Evolutionary conservation across 2,113 vertebrate species (phyloP).

Genomic region (Mesocricetus auratus): DNA sequence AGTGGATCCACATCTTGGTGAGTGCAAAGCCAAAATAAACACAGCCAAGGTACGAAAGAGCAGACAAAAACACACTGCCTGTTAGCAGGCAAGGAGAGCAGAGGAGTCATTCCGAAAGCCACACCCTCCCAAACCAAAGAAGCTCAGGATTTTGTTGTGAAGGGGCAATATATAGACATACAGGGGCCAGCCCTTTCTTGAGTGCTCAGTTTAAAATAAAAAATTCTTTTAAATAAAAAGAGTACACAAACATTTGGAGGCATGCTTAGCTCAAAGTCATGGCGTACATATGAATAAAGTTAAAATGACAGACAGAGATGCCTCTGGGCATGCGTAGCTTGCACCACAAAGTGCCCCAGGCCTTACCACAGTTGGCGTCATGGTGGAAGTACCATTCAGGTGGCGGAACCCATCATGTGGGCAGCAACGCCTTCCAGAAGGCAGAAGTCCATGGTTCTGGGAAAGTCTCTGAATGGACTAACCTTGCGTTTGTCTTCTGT

Average conservation of each 20-base stretch:
- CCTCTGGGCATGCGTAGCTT: background rate
- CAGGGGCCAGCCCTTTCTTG: background rate
- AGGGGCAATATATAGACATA: background rate
- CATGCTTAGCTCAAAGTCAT: background rate
- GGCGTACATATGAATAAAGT: background rate
- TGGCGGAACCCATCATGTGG: background rate
- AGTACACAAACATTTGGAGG: background rate
- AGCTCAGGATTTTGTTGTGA: background rate
- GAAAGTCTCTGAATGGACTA: background rate
- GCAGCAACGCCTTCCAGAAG: background rate
- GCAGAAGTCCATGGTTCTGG: background rate
- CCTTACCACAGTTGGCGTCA: background rate
- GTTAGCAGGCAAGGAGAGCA: background rate
- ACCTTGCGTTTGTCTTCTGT: background rate
- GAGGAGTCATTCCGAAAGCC: background rate
- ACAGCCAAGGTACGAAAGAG: background rate
- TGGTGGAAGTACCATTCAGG: background rate
- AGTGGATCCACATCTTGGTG: background rate
- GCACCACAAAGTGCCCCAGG: background rate
- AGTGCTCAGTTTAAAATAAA: background rate
- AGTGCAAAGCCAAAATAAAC: background rate
- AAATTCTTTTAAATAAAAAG: too few relatives aligned
- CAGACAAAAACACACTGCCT: too few relatives aligned
- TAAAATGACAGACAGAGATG: background rate
- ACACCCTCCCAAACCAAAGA: too few relatives aligned